Evolutionary conservation across 2,888 invertebrate species (phyloP).

Genomic region (Nezara viridula): DNA sequence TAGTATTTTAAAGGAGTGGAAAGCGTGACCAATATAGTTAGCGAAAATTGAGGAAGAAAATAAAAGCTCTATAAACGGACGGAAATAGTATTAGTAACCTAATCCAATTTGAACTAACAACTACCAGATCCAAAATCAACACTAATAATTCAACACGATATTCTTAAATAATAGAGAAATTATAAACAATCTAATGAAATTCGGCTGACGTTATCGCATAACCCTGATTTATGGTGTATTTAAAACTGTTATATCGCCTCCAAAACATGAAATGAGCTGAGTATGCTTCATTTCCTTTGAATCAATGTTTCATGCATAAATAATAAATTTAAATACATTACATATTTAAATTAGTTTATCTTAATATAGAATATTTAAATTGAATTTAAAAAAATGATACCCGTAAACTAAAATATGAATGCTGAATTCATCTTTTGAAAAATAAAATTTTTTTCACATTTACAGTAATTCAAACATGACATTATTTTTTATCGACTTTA

Average conservation of each 20-base stretch:
- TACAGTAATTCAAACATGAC: not conserved
- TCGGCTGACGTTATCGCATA: not conserved
- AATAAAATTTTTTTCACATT: not conserved
- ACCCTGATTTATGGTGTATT: not conserved
- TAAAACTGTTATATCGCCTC: not conserved
- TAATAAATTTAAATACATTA: too few relatives aligned
- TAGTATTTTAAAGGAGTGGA: not conserved
- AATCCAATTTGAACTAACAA: not conserved
- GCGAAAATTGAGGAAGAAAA: not conserved
- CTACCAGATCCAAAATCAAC: not conserved
- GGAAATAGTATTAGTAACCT: not conserved
- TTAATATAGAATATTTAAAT: too few relatives aligned
- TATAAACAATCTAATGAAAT: not conserved
- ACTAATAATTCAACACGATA: not conserved
- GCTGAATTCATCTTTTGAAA: not conserved
- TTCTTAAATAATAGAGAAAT: not conserved
- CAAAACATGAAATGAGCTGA: too few relatives aligned
- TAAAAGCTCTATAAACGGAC: not conserved
- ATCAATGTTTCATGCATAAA: too few relatives aligned
- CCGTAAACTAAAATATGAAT: not conserved
- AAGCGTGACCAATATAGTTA: slow-evolving; percentile 14
- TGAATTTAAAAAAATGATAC: not conserved
- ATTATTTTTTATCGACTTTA: not conserved
- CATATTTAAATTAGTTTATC: too few relatives aligned
- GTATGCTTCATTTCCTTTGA: too few relatives aligned